Conservation (phyloP, 2,888 invertebrate genomes). For the Allophyes oxyacanthae region DNA sequence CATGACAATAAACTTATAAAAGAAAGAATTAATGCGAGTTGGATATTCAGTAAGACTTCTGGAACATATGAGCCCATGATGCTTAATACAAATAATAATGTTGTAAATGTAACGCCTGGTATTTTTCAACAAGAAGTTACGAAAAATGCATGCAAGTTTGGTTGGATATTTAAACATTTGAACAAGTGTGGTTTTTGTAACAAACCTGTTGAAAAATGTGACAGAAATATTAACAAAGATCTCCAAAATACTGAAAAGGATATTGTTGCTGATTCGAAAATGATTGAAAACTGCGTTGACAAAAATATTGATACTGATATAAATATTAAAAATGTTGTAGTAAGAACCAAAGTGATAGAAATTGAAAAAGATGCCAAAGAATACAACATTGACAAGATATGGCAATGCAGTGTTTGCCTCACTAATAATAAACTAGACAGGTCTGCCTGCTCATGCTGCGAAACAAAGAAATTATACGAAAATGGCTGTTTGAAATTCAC, state of each 20-base stretch:
- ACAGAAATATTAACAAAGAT: constrained; percentile 2
- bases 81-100: not conserved
- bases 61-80: not conserved
- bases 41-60: constrained; percentile 9
- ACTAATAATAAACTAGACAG: constrained; percentile 60
- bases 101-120: not conserved
- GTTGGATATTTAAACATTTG: constrained; percentile 67
- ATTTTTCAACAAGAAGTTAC: constrained; percentile 1
- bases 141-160: constrained; percentile 58
- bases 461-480: constrained; percentile 41
- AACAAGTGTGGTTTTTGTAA: constrained; percentile 67
- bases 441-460: constrained; percentile 70
- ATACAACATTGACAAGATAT: constrained; percentile 32
- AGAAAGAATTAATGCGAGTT: not conserved
- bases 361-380: constrained; percentile 1
- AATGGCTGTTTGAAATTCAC: constrained; percentile 40
- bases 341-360: not conserved
- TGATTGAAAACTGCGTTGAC: not conserved
- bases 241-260: not conserved
- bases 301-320: not conserved
- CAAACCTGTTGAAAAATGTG: constrained; percentile 32
- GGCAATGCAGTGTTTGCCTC: constrained; percentile 72
- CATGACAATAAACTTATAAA: not conserved
- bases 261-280: not conserved
- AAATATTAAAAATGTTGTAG: not conserved